Evolutionary conservation across 2,113 vertebrate genomes (phyloP).

Genomic region (Chaenogobius annularis): DNA sequence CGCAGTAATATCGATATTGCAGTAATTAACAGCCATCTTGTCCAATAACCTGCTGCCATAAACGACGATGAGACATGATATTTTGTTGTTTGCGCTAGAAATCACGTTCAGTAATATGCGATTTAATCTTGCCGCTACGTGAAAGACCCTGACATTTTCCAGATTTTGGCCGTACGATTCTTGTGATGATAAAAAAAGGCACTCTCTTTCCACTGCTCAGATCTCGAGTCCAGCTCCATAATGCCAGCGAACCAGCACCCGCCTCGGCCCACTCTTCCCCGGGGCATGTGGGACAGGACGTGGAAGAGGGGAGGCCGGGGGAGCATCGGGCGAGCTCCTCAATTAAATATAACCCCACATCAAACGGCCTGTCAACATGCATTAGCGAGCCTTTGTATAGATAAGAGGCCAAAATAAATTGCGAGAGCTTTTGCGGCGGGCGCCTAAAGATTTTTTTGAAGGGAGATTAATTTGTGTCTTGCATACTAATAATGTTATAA

Average conservation of each 20-base stretch:
- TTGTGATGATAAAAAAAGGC: neutral
- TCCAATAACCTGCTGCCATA: too few species aligned
- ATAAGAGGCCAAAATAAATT: conserved; percentile 71
- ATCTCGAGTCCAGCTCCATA: conserved; percentile 39
- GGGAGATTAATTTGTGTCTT: conserved; percentile 39
- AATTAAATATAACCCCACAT: conserved; percentile 77
- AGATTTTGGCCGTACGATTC: neutral
- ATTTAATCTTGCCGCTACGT: too few species aligned
- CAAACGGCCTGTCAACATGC: conserved; percentile 72
- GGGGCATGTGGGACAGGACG: conserved; percentile 18
- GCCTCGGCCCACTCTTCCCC: conserved; percentile 13
- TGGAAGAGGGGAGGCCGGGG: conserved; percentile 3
- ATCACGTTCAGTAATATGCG: too few species aligned
- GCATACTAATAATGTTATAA: conserved; percentile 58
- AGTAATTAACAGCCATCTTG: too few species aligned
- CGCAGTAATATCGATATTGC: too few species aligned
- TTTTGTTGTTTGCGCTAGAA: too few species aligned
- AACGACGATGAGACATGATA: too few species aligned
- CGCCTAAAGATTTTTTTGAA: conserved; percentile 43
- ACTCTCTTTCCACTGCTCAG: conserved; percentile 48
- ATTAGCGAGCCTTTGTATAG: conserved; percentile 71
- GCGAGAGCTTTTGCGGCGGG: conserved; percentile 58
- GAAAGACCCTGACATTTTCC: neutral
- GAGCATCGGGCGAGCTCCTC: conserved; percentile 54
- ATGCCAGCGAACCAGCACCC: conserved; percentile 40